phyloP scores from a whole-genome alignment of 1,140 invertebrate genomes.

The Platorchestia sp. region DNA sequence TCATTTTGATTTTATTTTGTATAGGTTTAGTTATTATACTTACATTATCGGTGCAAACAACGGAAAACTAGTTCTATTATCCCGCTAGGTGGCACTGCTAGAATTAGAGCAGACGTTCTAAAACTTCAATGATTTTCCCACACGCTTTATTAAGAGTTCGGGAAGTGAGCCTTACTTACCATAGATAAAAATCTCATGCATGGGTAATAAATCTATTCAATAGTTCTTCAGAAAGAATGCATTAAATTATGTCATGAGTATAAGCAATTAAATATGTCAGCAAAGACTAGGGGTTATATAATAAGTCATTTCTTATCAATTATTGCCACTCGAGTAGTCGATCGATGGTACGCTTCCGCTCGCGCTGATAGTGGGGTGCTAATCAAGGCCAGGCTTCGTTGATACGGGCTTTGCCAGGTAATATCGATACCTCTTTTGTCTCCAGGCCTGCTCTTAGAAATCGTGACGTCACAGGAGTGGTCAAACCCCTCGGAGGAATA shows the following conservation, averaged over 20 bases:
- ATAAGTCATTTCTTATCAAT: background rate
- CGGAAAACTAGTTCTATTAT: too few relatives aligned
- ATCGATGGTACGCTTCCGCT: background rate
- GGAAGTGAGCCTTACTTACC: background rate
- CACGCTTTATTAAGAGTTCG: background rate
- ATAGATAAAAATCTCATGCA: background rate
- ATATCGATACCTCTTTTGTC: too few relatives aligned
- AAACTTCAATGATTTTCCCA: too few relatives aligned
- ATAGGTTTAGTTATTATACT: too few relatives aligned
- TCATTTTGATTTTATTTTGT: too few relatives aligned
- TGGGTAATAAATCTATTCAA: background rate
- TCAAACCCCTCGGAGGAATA: too few relatives aligned
- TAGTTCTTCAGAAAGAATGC: background rate
- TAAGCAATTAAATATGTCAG: background rate
- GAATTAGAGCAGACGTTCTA: too few relatives aligned
- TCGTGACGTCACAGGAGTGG: too few relatives aligned
- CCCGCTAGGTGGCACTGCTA: too few relatives aligned
- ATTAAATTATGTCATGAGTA: background rate
- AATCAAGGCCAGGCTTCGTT: background rate
- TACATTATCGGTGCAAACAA: too few relatives aligned
- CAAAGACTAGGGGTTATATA: background rate
- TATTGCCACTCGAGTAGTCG: background rate
- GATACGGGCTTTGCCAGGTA: background rate
- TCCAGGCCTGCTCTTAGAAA: too few relatives aligned
- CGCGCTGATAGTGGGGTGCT: background rate